Evolutionary conservation across 2,888 invertebrate species (phyloP).

Genomic region (Drosophila rellima): DNA sequence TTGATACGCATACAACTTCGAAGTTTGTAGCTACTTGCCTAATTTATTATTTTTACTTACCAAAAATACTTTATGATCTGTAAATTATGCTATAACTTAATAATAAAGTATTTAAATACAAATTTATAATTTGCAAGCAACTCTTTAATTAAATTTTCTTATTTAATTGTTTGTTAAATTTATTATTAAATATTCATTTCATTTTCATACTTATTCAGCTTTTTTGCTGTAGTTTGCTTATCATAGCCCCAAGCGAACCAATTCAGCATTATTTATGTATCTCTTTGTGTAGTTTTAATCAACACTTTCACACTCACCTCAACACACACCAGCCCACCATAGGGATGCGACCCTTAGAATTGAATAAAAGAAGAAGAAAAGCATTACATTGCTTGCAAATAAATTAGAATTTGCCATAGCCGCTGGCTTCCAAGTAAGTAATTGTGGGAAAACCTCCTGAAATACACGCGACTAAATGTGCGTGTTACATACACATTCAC

Average conservation of each 20-base stretch:
- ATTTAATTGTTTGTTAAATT: too few species aligned
- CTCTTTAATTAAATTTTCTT: background rate
- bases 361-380: conserved; percentile 26
- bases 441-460: conserved; percentile 60
- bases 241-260: conserved; percentile 29
- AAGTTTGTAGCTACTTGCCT: background rate
- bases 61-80: too few species aligned
- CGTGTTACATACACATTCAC: conserved; percentile 48
- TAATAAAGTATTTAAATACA: background rate
- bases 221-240: conserved; percentile 14
- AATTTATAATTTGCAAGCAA: too few species aligned
- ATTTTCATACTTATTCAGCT: conserved; percentile 25
- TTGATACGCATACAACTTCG: background rate
- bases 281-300: conserved; percentile 54
- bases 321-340: conserved; percentile 4
- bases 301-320: conserved; percentile 32
- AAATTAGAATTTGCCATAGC: conserved; percentile 76
- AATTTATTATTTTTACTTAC: background rate
- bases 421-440: conserved; percentile 65
- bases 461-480: conserved; percentile 58
- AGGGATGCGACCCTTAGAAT: conserved; percentile 3
- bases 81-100: background rate
- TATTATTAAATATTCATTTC: background rate
- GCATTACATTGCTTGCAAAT: conserved; percentile 69
- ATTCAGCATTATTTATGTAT: conserved; percentile 51